phyloP scores from a whole-genome alignment of 2,888 invertebrate species.

The Cyclophora punctaria region DNA sequence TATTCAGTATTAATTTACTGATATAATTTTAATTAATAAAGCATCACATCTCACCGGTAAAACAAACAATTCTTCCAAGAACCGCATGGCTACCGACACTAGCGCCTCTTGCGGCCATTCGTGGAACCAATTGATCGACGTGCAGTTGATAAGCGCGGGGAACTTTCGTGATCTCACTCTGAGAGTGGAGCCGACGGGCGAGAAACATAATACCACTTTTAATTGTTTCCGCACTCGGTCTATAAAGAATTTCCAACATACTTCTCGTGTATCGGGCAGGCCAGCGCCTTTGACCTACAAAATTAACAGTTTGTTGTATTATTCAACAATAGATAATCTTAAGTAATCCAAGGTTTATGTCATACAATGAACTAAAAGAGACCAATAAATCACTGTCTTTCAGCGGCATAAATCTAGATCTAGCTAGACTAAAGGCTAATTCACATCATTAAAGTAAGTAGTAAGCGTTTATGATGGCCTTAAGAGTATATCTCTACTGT shows the following conservation, averaged over 20 bases:
- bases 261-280: conserved; percentile 92
- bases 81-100: conserved; percentile 92
- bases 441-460: too few relatives aligned
- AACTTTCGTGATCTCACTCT: conserved; percentile 94
- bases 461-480: too few relatives aligned
- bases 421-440: too few relatives aligned
- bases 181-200: conserved; percentile 95
- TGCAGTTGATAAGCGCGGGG: conserved; percentile 96
- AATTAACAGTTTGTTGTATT: too few relatives aligned
- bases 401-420: too few relatives aligned
- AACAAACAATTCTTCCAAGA: conserved; percentile 86
- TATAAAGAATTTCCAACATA: conserved; percentile 98
- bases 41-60: conserved; percentile 77
- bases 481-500: too few relatives aligned
- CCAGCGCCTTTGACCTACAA: conserved; percentile 87
- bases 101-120: conserved; percentile 99
- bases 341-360: too few relatives aligned
- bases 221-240: conserved; percentile 92
- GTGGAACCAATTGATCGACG: conserved; percentile 98
- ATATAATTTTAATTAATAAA: conserved; percentile 4
- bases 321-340: too few relatives aligned
- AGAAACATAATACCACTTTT: conserved; percentile 96
- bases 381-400: too few relatives aligned
- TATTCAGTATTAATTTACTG: too few relatives aligned
- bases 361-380: too few relatives aligned